Percentiles rank a stretch among this genome's conserved stretches.
Evolutionary conservation across 2,113 vertebrate genomes (phyloP).

Genomic region (Nothobranchius kuhntae): DNA sequence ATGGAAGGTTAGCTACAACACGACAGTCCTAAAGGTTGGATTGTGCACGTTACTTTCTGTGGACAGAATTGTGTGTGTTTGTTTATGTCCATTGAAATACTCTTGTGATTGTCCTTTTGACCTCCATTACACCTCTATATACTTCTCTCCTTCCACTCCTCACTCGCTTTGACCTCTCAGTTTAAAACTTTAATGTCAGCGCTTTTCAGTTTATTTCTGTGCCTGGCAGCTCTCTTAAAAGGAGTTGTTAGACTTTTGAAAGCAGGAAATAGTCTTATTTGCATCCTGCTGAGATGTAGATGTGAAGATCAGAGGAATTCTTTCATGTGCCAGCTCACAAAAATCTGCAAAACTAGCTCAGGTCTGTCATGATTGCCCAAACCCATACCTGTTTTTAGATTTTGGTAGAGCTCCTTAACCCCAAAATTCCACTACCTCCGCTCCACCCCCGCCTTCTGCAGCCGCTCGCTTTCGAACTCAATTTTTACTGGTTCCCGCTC

Average conservation of each 20-base stretch:
- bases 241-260: slow-evolving; percentile 3
- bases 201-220: slow-evolving; percentile 9
- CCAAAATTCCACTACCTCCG: too few species aligned
- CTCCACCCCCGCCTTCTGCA: too few species aligned
- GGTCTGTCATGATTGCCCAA: slow-evolving; percentile 5
- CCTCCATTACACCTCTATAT: slow-evolving; percentile 7
- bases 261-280: slow-evolving; percentile 5
- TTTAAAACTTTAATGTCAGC: slow-evolving; percentile 23
- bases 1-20: slow-evolving; percentile 31
- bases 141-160: not conserved
- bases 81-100: slow-evolving; percentile 22
- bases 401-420: too few species aligned
- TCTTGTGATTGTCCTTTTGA: slow-evolving; percentile 32
- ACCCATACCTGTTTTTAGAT: not conserved
- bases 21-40: slow-evolving; percentile 10
- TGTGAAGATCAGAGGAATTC: not conserved
- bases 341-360: not conserved
- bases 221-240: not conserved
- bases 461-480: too few species aligned
- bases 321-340: slow-evolving; percentile 4
- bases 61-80: slow-evolving; percentile 1
- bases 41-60: not conserved
- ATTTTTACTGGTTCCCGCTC: too few species aligned
- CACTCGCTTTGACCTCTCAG: not conserved
- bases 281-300: not conserved